Evolutionary conservation across 1,140 invertebrate genomes (phyloP), one percentile per base, ranked within the genome.

Genomic region (Drosophila melanica): DNA sequence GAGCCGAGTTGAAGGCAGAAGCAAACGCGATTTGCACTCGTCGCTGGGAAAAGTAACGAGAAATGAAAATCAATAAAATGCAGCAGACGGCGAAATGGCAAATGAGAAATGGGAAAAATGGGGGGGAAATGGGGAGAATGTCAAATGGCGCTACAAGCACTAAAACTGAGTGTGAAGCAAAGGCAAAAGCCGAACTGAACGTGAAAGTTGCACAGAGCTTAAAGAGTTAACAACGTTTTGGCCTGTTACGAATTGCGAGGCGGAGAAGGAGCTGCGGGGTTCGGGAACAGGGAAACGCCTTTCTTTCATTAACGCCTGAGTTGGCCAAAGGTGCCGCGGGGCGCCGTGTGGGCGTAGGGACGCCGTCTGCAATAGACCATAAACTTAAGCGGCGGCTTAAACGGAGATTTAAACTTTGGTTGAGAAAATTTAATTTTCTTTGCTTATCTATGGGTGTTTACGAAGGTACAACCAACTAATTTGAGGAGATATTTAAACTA

Each of bases 31-130:
- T 39, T 85, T 84, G 47, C 41, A 79, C 14, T 44, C 27, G 35
- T 64, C 30, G 69, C 53, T 67, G 39, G 77, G 74, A 84, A 50
- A 85, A 85, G 74, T 84, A 75, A 64, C 59, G 60, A 41, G 10
- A 77, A 71, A 53, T 62, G 57, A 81, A 87, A 86, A 86, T 87
- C 82, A 86, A 86, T 86, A 86, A 66, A 63, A 42, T 18, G 37
- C 33, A 30, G 41, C 66, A 70, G 44, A 57, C 50, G 72, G 48
- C n/a, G 33, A 70, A 69, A 51, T 44, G 63, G 20, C 18, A 67
- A 65, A 41, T 39, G 16, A n/a, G 5, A 45, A 54, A 62, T 14
- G 33, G 23, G 16, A 75, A 75, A 79, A 27, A 4, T 8, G 30
- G 7, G 30, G 30, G 30, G 7, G 30, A 33, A 10, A 35, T 35